Base-by-base conservation (phyloP, 2,888 invertebrate species). In the Ephialtes manifestator region DNA sequence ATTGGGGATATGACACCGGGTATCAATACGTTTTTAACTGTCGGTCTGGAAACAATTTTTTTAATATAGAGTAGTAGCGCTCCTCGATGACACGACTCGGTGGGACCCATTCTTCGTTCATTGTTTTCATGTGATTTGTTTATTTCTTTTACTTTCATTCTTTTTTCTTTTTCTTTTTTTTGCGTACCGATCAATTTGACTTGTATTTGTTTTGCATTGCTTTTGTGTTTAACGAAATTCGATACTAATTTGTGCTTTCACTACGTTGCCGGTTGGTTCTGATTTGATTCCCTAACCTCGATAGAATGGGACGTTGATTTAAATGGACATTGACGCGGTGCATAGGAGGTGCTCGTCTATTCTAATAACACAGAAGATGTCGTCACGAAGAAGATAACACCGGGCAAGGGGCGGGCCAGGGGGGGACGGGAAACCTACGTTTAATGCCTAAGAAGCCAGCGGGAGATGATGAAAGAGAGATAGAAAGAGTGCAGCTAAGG, bases 21-120 rank as follows among this genome's bases (percentile, higher is more conserved):
- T 93, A 93, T 93, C 92, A 92, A 93, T 91, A 94, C 93, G 93
- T 93, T 94, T 93, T 94, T 94, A 94, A 94, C 93, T 93, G 93
- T 93, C 93, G 94, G 93, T 94, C 94, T 94, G 94, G 89, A 94
- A 94, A 94, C 93, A 94, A 94, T 93, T 91, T 92, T 92, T 90
- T 92, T 89, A 90, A 90, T 92, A 91, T 91, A 82, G 87, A 92
- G 90, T 90, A 88, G 87, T 87, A 88, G 87, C 87, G 88, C 87
- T 51, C 65, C 28, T 81, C 74, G 35, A 76, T 71, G 63, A 63
- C 55, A 65, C 65, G 72, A 48, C 65, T 48, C 55, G 74, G 77
- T 76, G 79, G 58, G 85, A 82, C 88, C 85, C 88, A 86, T 85
- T 87, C 87, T 83, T 81, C 77, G 43, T 53, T 79, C 18, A 31